Base-by-base conservation (phyloP, 2,113 vertebrate genomes). In the Eulemur rufifrons region DNA sequence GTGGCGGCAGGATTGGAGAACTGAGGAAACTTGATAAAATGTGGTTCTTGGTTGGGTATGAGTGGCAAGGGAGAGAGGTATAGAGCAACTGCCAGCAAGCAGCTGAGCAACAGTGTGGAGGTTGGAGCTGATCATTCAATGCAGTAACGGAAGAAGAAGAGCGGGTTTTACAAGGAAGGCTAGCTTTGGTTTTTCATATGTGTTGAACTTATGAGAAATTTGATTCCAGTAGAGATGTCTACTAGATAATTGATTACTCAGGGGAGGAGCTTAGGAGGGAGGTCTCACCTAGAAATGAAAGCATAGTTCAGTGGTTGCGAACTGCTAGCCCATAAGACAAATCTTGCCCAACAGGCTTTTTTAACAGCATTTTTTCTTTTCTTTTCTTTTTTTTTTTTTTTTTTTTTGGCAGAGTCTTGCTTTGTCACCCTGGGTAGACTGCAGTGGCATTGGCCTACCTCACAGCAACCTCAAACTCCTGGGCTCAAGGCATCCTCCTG, bases 71-170 rank as follows among this genome's bases (percentile, higher is more conserved):
- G 3, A 42, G 32, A 77, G 20, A 42, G 29, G 34, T 34, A 25
- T 25, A 52, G 11, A 50, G 15, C 34, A 73, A 45, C 17, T 56
- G 29, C 17, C 34, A 12, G 1, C 9, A 21, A 27, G 1, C 34
- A 54, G 7, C 23, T 7, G 39, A 74, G 27, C 15, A 21, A 39
- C 9, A 7, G 18, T 86, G 32, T 1, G 5, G 17, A 4, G 15
- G 8, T n/a, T 0, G 0, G 14, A 39, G 68, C 8, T 47, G 0
- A 11, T 64, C 85, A 68, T 10, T 29, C 23, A 5, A 54, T 8
- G 25, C 20, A 14, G 8, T 1, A 32, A 8, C 21, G 59, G 59
- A 34, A 61, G 61, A 84, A 37, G 8, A 25, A 9, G 0, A 20
- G 2, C 29, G 23, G 20, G 0, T 52, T 74, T 59, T 39, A 37